Conservation (phyloP, 2,797 vertebrate species). For the Cyclura pinguis region DNA sequence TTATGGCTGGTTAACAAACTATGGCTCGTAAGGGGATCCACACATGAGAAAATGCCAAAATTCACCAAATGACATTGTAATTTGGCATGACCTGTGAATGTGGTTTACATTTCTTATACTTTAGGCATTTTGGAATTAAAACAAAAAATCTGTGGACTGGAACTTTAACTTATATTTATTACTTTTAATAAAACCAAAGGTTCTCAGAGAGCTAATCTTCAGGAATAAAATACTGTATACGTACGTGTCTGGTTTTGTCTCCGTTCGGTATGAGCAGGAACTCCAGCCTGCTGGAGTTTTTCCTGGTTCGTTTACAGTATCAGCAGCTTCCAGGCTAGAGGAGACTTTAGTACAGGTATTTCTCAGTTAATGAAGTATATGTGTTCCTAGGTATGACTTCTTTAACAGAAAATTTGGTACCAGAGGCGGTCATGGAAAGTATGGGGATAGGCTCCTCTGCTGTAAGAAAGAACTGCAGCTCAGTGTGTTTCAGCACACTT, state of each 20-base stretch:
- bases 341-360: background rate
- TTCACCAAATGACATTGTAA: background rate
- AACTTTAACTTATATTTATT: background rate
- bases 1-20: background rate
- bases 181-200: background rate
- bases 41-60: background rate
- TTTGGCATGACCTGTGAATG: background rate
- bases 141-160: background rate
- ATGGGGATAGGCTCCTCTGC: too few species aligned
- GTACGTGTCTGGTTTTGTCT: background rate
- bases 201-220: background rate
- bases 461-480: too few species aligned
- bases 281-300: background rate
- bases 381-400: too few species aligned
- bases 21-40: background rate
- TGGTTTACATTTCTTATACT: background rate
- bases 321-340: too few species aligned
- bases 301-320: background rate
- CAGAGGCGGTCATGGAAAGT: too few species aligned
- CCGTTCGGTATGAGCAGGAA: too few species aligned
- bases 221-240: background rate
- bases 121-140: background rate
- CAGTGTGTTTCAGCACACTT: too few species aligned
- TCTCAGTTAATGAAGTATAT: too few species aligned
- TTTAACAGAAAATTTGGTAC: too few species aligned